Conservation (phyloP, 2,888 invertebrate genomes). For the Rhamphomyia laevipes region DNA sequence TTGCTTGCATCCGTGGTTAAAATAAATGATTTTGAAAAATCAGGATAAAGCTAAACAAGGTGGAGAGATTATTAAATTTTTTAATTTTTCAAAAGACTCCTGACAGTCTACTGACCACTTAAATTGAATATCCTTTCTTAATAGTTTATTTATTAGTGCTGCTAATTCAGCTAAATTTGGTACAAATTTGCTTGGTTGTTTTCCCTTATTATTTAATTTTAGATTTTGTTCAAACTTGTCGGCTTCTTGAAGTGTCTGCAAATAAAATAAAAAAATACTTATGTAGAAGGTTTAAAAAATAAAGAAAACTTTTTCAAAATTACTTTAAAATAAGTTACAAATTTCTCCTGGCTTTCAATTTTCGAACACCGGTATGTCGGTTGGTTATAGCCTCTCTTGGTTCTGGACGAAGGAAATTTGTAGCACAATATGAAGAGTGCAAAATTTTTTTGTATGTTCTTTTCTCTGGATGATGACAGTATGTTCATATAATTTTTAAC, state of each 20-base stretch:
- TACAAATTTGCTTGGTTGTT: too few species aligned
- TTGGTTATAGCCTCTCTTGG: neutral
- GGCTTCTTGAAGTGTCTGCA: neutral
- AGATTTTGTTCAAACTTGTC: neutral
- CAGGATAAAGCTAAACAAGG: too few species aligned
- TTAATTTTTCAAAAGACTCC: too few species aligned
- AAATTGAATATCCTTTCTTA: too few species aligned
- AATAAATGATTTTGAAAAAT: too few species aligned
- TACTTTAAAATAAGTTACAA: slow-evolving; percentile 5
- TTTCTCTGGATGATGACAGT: neutral
- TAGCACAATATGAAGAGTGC: neutral
- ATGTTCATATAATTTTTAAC: neutral
- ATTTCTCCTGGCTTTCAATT: slow-evolving; percentile 3
- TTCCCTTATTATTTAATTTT: neutral
- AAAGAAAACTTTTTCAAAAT: neutral
- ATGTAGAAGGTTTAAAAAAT: neutral
- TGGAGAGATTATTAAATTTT: too few species aligned
- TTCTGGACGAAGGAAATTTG: neutral
- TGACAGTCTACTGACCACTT: too few species aligned
- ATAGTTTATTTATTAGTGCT: too few species aligned
- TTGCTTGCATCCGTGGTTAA: too few species aligned
- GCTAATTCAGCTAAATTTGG: too few species aligned
- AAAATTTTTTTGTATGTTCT: slow-evolving; percentile 1
- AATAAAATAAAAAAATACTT: neutral
- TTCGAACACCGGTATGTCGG: slow-evolving; percentile 1